Evolutionary conservation across 2,888 invertebrate species (phyloP).

Genomic region (Maniola hyperantus): DNA sequence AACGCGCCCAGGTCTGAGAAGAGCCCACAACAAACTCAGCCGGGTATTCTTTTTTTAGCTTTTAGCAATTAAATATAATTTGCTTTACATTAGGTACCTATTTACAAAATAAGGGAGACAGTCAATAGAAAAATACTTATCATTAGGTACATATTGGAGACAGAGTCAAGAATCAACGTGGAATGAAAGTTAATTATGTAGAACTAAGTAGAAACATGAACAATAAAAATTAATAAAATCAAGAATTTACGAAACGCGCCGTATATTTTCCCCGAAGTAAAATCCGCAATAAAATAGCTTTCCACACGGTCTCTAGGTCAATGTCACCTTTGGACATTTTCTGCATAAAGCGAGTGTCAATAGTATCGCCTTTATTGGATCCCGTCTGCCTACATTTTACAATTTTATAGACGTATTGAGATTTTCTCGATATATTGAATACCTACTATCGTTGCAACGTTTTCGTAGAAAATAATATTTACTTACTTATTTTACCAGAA

Average conservation of each 20-base stretch:
- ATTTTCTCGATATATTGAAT: conserved; percentile 8
- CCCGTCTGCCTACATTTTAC: conserved; percentile 11
- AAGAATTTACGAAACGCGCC: not conserved
- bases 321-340: conserved; percentile 31
- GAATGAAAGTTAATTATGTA: too few species aligned
- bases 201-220: too few species aligned
- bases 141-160: too few species aligned
- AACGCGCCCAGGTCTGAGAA: too few species aligned
- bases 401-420: conserved; percentile 6
- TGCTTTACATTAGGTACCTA: too few species aligned
- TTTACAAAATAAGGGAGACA: too few species aligned
- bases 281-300: conserved; percentile 24
- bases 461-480: not conserved
- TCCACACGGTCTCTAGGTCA: conserved; percentile 21
- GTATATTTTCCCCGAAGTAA: conserved; percentile 2
- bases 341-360: conserved; percentile 31
- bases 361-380: conserved; percentile 23
- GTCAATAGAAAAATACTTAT: too few species aligned
- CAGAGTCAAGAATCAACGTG: too few species aligned
- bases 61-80: too few species aligned
- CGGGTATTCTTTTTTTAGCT: too few species aligned
- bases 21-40: too few species aligned
- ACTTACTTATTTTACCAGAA: too few species aligned
- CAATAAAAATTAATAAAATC: not conserved
- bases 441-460: not conserved